A percentile compares a stretch with the other conserved stretches of the same genome.
phyloP scores from a whole-genome alignment of 2,797 vertebrate genomes.

The Xenentodon cancila region DNA sequence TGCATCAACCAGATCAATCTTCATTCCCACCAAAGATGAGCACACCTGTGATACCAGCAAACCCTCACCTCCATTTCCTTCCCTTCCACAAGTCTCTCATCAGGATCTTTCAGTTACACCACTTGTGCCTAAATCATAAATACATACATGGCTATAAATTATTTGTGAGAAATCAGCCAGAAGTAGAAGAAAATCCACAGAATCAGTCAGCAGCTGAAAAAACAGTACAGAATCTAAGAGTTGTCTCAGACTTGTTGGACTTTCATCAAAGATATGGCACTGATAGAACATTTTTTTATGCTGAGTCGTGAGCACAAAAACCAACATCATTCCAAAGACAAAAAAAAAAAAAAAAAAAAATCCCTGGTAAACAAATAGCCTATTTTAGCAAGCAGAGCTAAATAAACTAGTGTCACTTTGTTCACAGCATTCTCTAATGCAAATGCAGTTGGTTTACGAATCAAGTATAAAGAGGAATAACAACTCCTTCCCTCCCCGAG shows the following conservation, averaged over 20 bases:
- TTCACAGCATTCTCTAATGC: slow-evolving; percentile 82
- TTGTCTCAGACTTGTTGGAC: slow-evolving; percentile 57
- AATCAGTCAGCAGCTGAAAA: too few species aligned
- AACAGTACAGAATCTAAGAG: slow-evolving; percentile 19
- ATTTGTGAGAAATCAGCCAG: slow-evolving; percentile 54
- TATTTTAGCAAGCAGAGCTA: slow-evolving; percentile 84
- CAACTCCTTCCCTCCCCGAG: slow-evolving; percentile 51
- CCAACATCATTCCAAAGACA: slow-evolving; percentile 70
- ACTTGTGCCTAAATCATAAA: slow-evolving; percentile 75
- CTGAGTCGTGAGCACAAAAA: slow-evolving; percentile 72
- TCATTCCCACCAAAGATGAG: slow-evolving; percentile 83
- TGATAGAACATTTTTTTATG: slow-evolving; percentile 74
- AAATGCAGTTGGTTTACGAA: slow-evolving; percentile 77
- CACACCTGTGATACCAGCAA: slow-evolving; percentile 38
- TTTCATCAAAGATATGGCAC: slow-evolving; percentile 82
- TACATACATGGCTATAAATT: slow-evolving; percentile 79
- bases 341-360: slow-evolving; percentile 48
- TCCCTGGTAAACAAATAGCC: slow-evolving; percentile 80
- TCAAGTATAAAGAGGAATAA: slow-evolving; percentile 70
- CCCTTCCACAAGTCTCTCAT: slow-evolving; percentile 35
- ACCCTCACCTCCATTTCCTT: slow-evolving; percentile 22
- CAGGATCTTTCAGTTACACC: slow-evolving; percentile 56
- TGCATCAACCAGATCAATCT: slow-evolving; percentile 78
- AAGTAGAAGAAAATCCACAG: slow-evolving; percentile 66
- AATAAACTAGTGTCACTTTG: slow-evolving; percentile 79